Base-by-base conservation (phyloP, 2,113 vertebrate genomes). In the Steatornis caripensis region DNA sequence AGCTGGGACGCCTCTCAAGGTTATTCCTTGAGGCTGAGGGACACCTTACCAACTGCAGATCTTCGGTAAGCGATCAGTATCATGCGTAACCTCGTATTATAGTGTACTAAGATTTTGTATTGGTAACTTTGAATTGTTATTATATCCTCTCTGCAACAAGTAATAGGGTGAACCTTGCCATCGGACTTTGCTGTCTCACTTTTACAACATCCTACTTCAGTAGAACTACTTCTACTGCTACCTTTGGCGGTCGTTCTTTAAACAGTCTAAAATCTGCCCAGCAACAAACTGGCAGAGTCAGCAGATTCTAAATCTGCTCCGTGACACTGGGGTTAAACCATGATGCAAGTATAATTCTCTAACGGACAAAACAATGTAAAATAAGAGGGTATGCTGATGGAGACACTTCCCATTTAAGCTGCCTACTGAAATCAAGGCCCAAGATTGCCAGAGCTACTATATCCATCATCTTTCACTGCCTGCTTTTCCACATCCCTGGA, bases 221-320 rank as follows among this genome's bases (percentile, higher is more conserved):
- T 30, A 77, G 22, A 64, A 36, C 30, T 74, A 45, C 43, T 64
- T 74, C 45, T 37, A 48, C 62, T 62, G 32, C 22, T 69, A 29
- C 32, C n/a, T 76, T 58, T 64, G 14, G 14, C 2, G 3, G 27
- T 26, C 4, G 34, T 29, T 82, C 45, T 83, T 87, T n/a, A 15
- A 76, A 46, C 0, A 1, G 45, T 60, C 30, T 48, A 78, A 72
- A 66, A 60, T 41, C n/a, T 54, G 26, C 45, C 24, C 32, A 0
- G 0, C 0, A 1, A 66, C 45, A 29, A 84, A 72, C 65, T 48
- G 18, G 26, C 10, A 1, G 6, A 48, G 51, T 51, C 2, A 4
- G 43, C 36, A 71, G 57, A 76, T 39, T 55, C 62, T 75, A 43
- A 34, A 55, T 51, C 43, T 49, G 23, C 57, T 45, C 43, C 3